Evolutionary conservation across 2,888 invertebrate genomes (phyloP), one percentile per base, ranked within the genome.

Genomic region (Drosophila diplacantha): DNA sequence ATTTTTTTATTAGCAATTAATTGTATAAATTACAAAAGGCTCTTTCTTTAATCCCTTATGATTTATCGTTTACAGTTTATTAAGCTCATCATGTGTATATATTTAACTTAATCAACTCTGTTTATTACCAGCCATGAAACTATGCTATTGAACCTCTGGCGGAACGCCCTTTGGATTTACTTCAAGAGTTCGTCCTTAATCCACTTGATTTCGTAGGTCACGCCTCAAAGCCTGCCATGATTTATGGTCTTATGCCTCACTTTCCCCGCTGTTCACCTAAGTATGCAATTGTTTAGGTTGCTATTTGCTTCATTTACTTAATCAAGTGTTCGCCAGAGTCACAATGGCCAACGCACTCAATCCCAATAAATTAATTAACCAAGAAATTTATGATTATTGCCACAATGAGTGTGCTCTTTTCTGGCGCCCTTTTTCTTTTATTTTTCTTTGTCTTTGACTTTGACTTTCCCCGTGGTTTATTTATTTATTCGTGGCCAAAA

Each of bases 341-440:
- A 16, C 49, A 51, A 29, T 34, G n/a, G 11, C 46, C 12, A 26
- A 39, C 22, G 39, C 47, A 61, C 50, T 47, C 53, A 50, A 18
- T 55, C 39, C 46, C 56, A 56, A 71, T 69, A 66, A 82, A 79
- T 82, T 79, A 84, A 84, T 82, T 83, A 82, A 66, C 71, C 71
- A 39, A 56, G 69, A 59, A 69, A 80, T 82, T 82, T 76, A 80
- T 84, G 83, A 70, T 71, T 72, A 62, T 31, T 51, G 31, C 35
- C 66, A 35, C 55, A 61, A 66, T 72, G 54, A 66, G 54, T 52
- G 55, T 9, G 47, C 51, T 53, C 50, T 52, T 65, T 65, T 34
- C 29, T 16, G 62, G 56, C 52, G 26, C 41, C 57, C 41, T 11
- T 47, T 46, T 70, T 44, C 29, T 49, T 59, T 52, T 38, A n/a